These are phyloP conservation scores for Phylloscopus collybita DNA, from an alignment of 2,797 vertebrate species.

Conservation along the genomic window DNA sequence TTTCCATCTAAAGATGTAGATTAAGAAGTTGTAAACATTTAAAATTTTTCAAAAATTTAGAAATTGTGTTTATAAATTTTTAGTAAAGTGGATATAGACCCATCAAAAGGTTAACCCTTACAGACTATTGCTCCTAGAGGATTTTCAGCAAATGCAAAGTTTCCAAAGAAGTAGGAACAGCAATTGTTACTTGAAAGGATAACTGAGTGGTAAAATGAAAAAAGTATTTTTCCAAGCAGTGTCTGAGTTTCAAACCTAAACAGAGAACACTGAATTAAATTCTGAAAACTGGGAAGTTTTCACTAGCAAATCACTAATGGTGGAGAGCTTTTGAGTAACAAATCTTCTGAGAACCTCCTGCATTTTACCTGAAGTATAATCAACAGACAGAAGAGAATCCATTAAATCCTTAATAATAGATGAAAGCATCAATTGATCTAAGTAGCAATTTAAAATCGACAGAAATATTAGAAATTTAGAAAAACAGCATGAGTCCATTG, in stretches of 20 bases:
- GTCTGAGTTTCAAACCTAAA: background rate
- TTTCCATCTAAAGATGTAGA: background rate
- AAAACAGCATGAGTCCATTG: background rate
- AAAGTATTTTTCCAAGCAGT: background rate
- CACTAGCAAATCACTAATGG: background rate
- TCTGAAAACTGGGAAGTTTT: background rate
- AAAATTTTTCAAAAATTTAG: background rate
- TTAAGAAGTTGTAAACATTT: background rate
- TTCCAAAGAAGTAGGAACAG: background rate
- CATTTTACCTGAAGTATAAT: constrained; percentile 32
- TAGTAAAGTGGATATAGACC: background rate
- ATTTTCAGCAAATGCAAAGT: background rate
- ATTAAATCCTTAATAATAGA: constrained; percentile 65
- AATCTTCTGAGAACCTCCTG: constrained; percentile 42
- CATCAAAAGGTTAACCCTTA: background rate
- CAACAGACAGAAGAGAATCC: constrained; percentile 42
- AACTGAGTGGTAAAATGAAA: background rate
- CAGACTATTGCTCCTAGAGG: background rate
- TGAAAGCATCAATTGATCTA: constrained; percentile 61
- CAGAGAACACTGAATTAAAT: background rate
- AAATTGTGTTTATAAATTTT: background rate
- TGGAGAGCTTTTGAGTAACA: constrained; percentile 16
- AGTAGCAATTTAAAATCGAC: constrained; percentile 50
- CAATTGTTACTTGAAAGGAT: background rate
- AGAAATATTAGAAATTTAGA: constrained; percentile 48